phyloP scores from a whole-genome alignment of 1,140 invertebrate genomes.

The Panagrolaimus sp. region DNA sequence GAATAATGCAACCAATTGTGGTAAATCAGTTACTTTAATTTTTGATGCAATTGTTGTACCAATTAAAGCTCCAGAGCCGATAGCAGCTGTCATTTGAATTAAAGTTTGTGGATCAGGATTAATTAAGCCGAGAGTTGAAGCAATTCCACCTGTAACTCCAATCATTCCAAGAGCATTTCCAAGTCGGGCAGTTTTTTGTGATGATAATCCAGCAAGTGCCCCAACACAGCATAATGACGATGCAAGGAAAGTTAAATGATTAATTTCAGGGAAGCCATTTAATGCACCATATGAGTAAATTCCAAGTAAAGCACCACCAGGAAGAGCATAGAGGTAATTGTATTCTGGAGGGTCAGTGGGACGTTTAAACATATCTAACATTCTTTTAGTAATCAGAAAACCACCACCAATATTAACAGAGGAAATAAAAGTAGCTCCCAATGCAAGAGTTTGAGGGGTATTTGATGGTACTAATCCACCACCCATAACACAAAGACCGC shows the following conservation, averaged over 20 bases:
- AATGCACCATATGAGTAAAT: conserved; percentile 69
- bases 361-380: conserved; percentile 85
- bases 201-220: conserved; percentile 75
- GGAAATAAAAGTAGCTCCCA: conserved; percentile 78
- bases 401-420: conserved; percentile 85
- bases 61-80: conserved; percentile 65
- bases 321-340: conserved; percentile 75
- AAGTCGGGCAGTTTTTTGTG: conserved; percentile 72
- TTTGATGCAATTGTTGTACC: conserved; percentile 36
- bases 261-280: conserved; percentile 72
- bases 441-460: conserved; percentile 69
- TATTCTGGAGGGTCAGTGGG: conserved; percentile 79
- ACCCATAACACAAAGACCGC: conserved; percentile 74
- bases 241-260: conserved; percentile 79
- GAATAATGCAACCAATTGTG: conserved; percentile 82
- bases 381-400: conserved; percentile 80
- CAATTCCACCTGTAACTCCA: conserved; percentile 51
- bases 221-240: conserved; percentile 81
- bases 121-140: conserved; percentile 51
- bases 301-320: conserved; percentile 70
- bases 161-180: conserved; percentile 73
- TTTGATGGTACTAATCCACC: conserved; percentile 67
- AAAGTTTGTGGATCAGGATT: conserved; percentile 64
- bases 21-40: conserved; percentile 73
- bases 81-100: conserved; percentile 71